Evolutionary conservation across 2,113 vertebrate species (phyloP), one percentile per base, ranked within the genome.

Genomic region (Mesocricetus auratus): DNA sequence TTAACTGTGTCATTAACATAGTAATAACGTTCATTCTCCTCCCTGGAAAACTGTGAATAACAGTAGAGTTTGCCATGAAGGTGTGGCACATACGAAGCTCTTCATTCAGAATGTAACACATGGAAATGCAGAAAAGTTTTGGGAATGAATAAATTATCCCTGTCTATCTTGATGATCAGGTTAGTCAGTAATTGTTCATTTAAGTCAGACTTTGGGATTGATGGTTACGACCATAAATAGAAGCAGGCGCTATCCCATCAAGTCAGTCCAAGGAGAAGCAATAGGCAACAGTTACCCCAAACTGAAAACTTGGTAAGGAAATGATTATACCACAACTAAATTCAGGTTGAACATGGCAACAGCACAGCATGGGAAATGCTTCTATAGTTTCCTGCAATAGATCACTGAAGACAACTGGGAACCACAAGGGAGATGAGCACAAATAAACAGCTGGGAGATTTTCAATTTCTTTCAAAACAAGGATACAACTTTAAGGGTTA

Each of bases 401-500:
- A n/a, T 26, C 17, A 78, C 36, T 68, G 21, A 87, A 82, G 79
- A 66, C 90, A 19, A 62, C 47, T 17, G 81, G 24, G 24, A 94
- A 71, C 11, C 42, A 64, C 86, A 36, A 94, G 68, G 47, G 31
- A 36, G 58, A 58, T 81, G 26, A 94, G 53, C 7, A 73, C 26
- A 10, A 94, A 62, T 45, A 50, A 73, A 69, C 16, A 78, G 45
- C 24, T 36, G 31, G n/a, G 64, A 36, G 39, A 9, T 73, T 77
- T 91, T 75, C n/a, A 89, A 22, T 83, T 89, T 26, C 71, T 81
- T 93, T 95, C 82, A 89, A 93, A 69, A 86, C 58, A 89, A 86
- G 81, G 45, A 89, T 0, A 5, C 33, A 69, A 89, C n/a, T 29
- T 16, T 64, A 64, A 29, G 4, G n/a, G 53, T 89, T 62, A 79